phyloP scores from a whole-genome alignment of 2,797 vertebrate genomes.

The Silurus aristotelis region DNA sequence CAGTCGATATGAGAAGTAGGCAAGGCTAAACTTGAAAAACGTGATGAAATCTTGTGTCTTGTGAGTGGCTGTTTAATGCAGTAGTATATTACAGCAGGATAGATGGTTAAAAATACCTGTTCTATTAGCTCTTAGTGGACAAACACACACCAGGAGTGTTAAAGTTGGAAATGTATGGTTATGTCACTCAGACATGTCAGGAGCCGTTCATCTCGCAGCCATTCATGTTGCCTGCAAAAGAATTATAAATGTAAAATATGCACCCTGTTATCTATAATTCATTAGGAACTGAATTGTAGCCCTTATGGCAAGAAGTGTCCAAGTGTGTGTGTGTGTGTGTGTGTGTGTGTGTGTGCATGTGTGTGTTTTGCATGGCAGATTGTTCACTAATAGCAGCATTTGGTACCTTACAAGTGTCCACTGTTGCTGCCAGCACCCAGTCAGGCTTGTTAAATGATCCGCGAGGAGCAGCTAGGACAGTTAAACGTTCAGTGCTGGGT shows the following conservation, averaged over 20 bases:
- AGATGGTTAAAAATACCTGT: neutral
- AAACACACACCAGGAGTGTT: neutral
- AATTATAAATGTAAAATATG: slow-evolving; percentile 3
- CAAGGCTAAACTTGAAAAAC: slow-evolving; percentile 20
- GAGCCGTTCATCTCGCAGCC: too few species aligned
- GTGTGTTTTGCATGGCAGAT: slow-evolving; percentile 41
- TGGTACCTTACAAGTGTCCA: slow-evolving; percentile 38
- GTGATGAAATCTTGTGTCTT: slow-evolving; percentile 26
- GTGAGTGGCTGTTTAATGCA: neutral
- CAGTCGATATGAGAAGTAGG: slow-evolving; percentile 20
- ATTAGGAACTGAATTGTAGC: neutral
- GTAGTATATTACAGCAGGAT: neutral
- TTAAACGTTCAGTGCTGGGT: slow-evolving; percentile 39
- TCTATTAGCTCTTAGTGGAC: neutral
- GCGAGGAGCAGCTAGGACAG: slow-evolving; percentile 31
- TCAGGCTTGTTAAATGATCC: slow-evolving; percentile 50
- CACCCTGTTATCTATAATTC: neutral
- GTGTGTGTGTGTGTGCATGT: neutral
- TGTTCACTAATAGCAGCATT: slow-evolving; percentile 42
- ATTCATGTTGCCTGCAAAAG: neutral
- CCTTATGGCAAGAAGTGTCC: neutral
- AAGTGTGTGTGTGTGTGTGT: slow-evolving; percentile 8
- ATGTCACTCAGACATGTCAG: too few species aligned
- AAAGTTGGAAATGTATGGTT: neutral
- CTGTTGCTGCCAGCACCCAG: slow-evolving; percentile 47